Evolutionary conservation across 2,888 invertebrate species (phyloP).

Genomic region (Nomada lathburiana): DNA sequence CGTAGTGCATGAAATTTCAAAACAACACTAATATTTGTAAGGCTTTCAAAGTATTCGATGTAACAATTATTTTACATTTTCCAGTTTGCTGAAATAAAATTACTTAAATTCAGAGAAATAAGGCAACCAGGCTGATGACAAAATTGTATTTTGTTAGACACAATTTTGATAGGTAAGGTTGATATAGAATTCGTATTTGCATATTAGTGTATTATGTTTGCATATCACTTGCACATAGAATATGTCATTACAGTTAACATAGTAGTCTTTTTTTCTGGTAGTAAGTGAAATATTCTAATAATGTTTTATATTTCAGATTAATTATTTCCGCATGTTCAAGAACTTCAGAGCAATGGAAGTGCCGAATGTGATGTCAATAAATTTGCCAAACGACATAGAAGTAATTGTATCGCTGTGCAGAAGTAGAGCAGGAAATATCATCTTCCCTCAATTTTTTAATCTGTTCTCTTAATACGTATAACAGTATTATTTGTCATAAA

Average conservation of each 20-base stretch:
- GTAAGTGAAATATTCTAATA: slow-evolving; percentile 8
- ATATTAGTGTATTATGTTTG: not conserved
- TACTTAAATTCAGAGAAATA: slow-evolving; percentile 58
- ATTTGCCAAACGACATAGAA: slow-evolving; percentile 64
- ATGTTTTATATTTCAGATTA: slow-evolving; percentile 61
- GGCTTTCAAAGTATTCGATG: not conserved
- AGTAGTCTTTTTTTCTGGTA: too few relatives aligned
- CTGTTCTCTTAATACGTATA: slow-evolving; percentile 53
- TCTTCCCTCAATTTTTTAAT: slow-evolving; percentile 50
- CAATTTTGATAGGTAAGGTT: slow-evolving; percentile 26
- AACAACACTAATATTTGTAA: not conserved
- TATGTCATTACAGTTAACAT: too few relatives aligned
- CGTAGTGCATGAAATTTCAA: not conserved
- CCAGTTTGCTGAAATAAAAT: slow-evolving; percentile 52
- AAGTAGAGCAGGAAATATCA: slow-evolving; percentile 53
- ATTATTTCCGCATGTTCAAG: slow-evolving; percentile 54
- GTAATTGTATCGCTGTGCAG: slow-evolving; percentile 48
- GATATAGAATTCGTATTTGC: not conserved
- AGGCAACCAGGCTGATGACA: slow-evolving; percentile 45
- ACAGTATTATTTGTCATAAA: slow-evolving; percentile 56
- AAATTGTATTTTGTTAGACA: slow-evolving; percentile 13
- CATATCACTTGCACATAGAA: not conserved
- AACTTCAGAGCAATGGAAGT: slow-evolving; percentile 47
- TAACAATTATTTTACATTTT: slow-evolving; percentile 36
- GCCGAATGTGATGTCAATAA: slow-evolving; percentile 62